These are phyloP conservation scores for Metellina segmentata DNA, from an alignment of 2,888 invertebrate species.

Conservation along the genomic window DNA sequence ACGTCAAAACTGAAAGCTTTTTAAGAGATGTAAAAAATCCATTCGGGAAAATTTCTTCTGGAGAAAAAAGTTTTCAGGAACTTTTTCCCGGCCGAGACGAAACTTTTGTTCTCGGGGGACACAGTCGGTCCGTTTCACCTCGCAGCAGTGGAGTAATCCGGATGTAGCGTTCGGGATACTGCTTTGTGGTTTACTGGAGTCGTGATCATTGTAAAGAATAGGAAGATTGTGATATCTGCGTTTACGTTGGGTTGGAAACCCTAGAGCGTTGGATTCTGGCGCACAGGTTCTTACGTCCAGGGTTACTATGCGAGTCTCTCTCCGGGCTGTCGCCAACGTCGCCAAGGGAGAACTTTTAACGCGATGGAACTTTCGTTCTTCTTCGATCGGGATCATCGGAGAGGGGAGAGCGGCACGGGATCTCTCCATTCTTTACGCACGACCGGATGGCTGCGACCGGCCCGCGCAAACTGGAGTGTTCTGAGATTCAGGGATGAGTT, in stretches of 20 bases:
- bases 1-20: neutral
- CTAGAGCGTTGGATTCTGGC: constrained; percentile 71
- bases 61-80: constrained; percentile 14
- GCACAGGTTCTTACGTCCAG: constrained; percentile 74
- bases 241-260: constrained; percentile 73
- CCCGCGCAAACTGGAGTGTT: neutral
- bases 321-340: constrained; percentile 55
- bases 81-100: constrained; percentile 18
- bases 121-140: neutral
- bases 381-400: constrained; percentile 19
- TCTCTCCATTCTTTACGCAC: neutral
- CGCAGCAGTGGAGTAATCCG: constrained; percentile 20
- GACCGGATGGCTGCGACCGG: neutral
- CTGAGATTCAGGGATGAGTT: neutral
- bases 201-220: constrained; percentile 58
- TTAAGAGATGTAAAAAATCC: neutral
- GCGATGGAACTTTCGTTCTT: constrained; percentile 13
- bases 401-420: neutral
- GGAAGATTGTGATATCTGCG: constrained; percentile 71
- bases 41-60: neutral
- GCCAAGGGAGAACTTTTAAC: constrained; percentile 25
- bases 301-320: constrained; percentile 48
- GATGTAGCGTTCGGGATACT: neutral
- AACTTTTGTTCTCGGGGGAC: neutral
- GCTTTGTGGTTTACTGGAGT: constrained; percentile 26